Percentiles rank a stretch among this genome's conserved stretches.
phyloP scores from a whole-genome alignment of 2,113 vertebrate genomes.

The Brachirus orientalis region DNA sequence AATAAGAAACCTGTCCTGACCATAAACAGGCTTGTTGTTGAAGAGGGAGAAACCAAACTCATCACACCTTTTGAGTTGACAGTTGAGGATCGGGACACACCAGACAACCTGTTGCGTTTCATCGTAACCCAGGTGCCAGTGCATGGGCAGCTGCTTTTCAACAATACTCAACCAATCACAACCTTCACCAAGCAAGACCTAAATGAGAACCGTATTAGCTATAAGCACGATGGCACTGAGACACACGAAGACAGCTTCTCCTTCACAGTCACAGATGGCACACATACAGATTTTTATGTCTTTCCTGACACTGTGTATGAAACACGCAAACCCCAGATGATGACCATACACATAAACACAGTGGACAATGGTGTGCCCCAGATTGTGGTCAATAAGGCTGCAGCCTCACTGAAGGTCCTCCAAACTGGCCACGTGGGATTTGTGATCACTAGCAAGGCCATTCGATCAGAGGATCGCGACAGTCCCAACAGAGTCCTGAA shows the following conservation, averaged over 20 bases:
- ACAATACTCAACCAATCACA: slow-evolving; percentile 83
- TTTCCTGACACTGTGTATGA: slow-evolving; percentile 93
- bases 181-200: slow-evolving; percentile 93
- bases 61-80: slow-evolving; percentile 97
- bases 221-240: slow-evolving; percentile 91
- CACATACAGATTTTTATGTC: slow-evolving; percentile 92
- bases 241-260: slow-evolving; percentile 92
- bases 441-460: slow-evolving; percentile 88
- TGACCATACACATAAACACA: slow-evolving; percentile 89
- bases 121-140: slow-evolving; percentile 89
- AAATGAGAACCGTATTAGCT: slow-evolving; percentile 94
- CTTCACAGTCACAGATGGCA: slow-evolving; percentile 94
- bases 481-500: slow-evolving; percentile 83
- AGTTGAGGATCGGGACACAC: slow-evolving; percentile 92
- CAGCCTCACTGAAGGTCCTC: slow-evolving; percentile 87
- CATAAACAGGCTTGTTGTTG: slow-evolving; percentile 85
- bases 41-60: slow-evolving; percentile 89
- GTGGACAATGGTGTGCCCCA: slow-evolving; percentile 93
- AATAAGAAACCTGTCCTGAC: slow-evolving; percentile 96
- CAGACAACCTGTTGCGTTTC: slow-evolving; percentile 86
- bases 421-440: slow-evolving; percentile 88
- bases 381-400: slow-evolving; percentile 90
- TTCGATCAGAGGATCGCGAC: slow-evolving; percentile 92
- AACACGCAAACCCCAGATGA: slow-evolving; percentile 90
- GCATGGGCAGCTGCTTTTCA: slow-evolving; percentile 90